Conservation (phyloP, 2,797 vertebrate species). For the Clarias platycephalus region DNA sequence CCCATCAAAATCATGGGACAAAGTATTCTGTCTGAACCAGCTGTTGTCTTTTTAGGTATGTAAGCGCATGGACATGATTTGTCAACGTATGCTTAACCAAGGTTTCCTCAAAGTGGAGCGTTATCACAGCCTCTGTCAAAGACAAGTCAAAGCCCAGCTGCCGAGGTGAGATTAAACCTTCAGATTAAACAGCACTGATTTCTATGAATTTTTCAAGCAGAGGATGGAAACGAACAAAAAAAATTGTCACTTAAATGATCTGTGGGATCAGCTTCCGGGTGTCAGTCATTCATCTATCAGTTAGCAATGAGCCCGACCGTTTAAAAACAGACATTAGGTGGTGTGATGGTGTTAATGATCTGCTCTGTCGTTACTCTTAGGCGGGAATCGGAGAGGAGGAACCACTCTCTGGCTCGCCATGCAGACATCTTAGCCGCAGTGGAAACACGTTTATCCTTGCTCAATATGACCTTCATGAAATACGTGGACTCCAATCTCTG, state of each 20-base stretch:
- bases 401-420: conserved; percentile 94
- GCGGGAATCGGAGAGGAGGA: conserved; percentile 93
- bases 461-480: conserved; percentile 99
- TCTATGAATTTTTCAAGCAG: not conserved
- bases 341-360: not conserved
- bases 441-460: conserved; percentile 92
- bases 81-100: conserved; percentile 95
- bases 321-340: not conserved
- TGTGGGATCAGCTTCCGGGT: not conserved
- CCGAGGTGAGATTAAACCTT: conserved; percentile 79
- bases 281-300: not conserved
- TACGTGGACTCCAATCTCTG: conserved; percentile 98
- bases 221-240: not conserved
- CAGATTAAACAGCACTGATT: not conserved
- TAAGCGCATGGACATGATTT: conserved; percentile 96
- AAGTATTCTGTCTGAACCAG: not conserved
- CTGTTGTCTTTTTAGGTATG: conserved; percentile 79
- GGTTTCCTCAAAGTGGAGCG: conserved; percentile 97
- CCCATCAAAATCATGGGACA: not conserved
- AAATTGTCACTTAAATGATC: not conserved
- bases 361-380: conserved; percentile 64
- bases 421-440: conserved; percentile 97
- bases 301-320: not conserved
- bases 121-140: conserved; percentile 96
- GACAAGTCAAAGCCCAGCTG: conserved; percentile 97